Percentiles rank a stretch among this genome's conserved stretches.
phyloP scores from a whole-genome alignment of 1,140 invertebrate genomes.

The Drosophila fuyamai region DNA sequence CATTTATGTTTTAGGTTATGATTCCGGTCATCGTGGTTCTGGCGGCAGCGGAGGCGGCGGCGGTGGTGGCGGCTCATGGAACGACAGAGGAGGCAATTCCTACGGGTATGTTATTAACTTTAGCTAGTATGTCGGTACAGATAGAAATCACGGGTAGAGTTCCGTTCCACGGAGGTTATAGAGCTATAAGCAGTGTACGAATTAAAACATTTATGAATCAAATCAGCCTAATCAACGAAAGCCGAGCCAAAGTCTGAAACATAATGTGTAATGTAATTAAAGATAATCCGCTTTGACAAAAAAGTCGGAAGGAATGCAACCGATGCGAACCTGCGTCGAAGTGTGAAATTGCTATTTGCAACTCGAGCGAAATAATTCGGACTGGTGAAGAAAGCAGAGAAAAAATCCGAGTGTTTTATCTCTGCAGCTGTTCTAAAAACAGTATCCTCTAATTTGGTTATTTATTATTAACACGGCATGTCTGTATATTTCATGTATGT shows the following conservation, averaged over 20 bases:
- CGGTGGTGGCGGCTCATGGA: slow-evolving; percentile 78
- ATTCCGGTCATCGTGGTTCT: slow-evolving; percentile 82
- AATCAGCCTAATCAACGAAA: slow-evolving; percentile 13
- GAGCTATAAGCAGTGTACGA: slow-evolving; percentile 19
- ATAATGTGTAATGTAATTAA: slow-evolving; percentile 2
- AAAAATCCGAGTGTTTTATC: background rate
- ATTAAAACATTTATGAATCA: slow-evolving; percentile 14
- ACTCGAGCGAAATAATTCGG: background rate
- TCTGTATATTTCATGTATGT: slow-evolving; percentile 6
- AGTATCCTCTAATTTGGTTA: background rate
- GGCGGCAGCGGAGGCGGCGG: slow-evolving; percentile 84
- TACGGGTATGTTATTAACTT: slow-evolving; percentile 86
- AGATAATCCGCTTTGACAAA: background rate
- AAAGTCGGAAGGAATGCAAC: background rate
- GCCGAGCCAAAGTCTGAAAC: slow-evolving; percentile 6
- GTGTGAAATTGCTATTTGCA: background rate
- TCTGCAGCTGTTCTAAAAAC: background rate
- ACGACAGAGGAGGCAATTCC: slow-evolving; percentile 82
- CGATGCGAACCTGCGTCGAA: background rate
- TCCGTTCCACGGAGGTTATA: slow-evolving; percentile 24
- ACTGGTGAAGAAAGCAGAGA: background rate
- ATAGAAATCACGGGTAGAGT: slow-evolving; percentile 25
- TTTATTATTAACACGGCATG: slow-evolving; percentile 10
- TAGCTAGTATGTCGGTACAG: slow-evolving; percentile 55
- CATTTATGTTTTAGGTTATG: slow-evolving; percentile 78